Base-by-base conservation (phyloP, 2,888 invertebrate genomes). In the Cryptosula pallasiana region DNA sequence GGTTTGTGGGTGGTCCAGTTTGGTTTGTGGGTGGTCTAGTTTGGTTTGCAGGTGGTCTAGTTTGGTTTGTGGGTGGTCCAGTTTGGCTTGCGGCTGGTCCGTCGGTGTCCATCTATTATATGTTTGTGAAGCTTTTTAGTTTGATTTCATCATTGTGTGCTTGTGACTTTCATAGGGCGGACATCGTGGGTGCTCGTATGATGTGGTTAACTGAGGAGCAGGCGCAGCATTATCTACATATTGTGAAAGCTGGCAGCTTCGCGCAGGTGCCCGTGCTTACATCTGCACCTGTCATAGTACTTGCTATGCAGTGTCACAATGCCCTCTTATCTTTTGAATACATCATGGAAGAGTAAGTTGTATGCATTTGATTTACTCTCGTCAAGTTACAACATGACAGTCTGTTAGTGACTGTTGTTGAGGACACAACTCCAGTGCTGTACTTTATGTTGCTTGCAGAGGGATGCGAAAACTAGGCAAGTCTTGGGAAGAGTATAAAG, bases 281-380 rank as follows among this genome's bases (percentile, higher is more conserved):
- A 5, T 76, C 77, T 2, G 81, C 81, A 2, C 79, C 81, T 1
- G 74, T 78, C 74, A 71, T 82, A 20, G 79, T 82, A 5, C 74
- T 82, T 34, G 81, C 80, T 1, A 45, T 82, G 73, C 78, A 82
- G 75, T 75, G 82, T 72, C 81, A 81, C 72, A 82, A 82, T 74
- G 81, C 81, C 57, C 78, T 82, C 0, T 35, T 81, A 54, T 77
- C 79, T 0, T 82, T 81, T 75, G 79, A 81, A 70, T 74, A 78
- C 0, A 74, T 79, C 9, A 74, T 81, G 23, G 77, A 79, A 69
- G 77, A 78, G 81, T 81, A 75, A 71, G 54, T 71, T 20, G n/a
- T n/a, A n/a, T n/a, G n/a, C n/a, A n/a, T n/a, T n/a, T n/a, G n/a
- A n/a, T n/a, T n/a, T n/a, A n/a, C n/a, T n/a, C n/a, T n/a, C n/a